These are phyloP conservation scores for Gymnoscopelus microlampas DNA, from an alignment of 2,797 vertebrate species.

Conservation along the genomic window DNA sequence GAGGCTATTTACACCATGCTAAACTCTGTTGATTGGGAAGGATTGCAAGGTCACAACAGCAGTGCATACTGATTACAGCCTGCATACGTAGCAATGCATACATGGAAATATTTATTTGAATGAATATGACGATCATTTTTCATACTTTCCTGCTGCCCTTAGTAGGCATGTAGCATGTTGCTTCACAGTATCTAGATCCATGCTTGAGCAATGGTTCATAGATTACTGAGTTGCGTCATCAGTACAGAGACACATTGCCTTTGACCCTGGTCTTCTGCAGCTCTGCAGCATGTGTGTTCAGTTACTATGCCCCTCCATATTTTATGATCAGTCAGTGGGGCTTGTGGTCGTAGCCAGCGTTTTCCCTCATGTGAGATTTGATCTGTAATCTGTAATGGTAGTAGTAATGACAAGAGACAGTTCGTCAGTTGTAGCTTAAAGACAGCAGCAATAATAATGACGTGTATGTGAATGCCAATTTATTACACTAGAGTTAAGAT, in stretches of 20 bases:
- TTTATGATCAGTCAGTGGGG: slow-evolving; percentile 52
- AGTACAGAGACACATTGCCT: background rate
- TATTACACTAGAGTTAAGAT: background rate
- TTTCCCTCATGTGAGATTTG: slow-evolving; percentile 21
- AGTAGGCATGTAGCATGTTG: no score
- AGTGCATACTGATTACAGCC: no score
- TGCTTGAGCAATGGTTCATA: background rate
- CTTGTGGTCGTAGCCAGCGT: slow-evolving; percentile 14
- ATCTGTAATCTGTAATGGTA: slow-evolving; percentile 13
- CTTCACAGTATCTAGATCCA: no score
- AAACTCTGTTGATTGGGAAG: no score
- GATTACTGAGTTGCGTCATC: background rate
- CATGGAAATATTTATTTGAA: no score
- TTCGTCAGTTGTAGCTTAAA: background rate
- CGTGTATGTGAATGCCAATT: background rate
- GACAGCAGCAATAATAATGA: slow-evolving; percentile 8
- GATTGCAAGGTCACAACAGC: no score
- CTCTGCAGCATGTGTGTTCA: background rate
- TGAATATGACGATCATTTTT: no score
- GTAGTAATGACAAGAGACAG: background rate
- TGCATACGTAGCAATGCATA: no score
- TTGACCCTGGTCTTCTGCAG: background rate
- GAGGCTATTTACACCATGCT: no score
- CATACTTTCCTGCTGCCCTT: no score
- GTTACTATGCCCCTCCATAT: slow-evolving; percentile 33